Base-by-base conservation (phyloP, 2,888 invertebrate genomes). In the Elmis aenea region DNA sequence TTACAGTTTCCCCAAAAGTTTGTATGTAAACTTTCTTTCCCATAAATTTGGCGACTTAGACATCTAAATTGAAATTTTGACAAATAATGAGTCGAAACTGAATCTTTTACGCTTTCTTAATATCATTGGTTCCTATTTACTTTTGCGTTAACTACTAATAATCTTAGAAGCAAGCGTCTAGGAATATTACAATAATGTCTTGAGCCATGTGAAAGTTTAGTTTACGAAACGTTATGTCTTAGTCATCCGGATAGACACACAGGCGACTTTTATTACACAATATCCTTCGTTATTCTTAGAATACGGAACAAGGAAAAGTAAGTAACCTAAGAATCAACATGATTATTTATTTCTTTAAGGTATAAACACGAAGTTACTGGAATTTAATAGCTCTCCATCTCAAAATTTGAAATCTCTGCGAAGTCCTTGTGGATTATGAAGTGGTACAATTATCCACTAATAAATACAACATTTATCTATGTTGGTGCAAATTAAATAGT, bases 51-150 rank as follows among this genome's bases (percentile, higher is more conserved):
- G n/a, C n/a, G n/a, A n/a, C n/a, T n/a, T n/a, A n/a, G n/a, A n/a
- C n/a, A n/a, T n/a, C n/a, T n/a, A n/a, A n/a, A n/a, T n/a, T n/a
- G n/a, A n/a, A n/a, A n/a, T n/a, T n/a, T n/a, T n/a, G n/a, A n/a
- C n/a, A n/a, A n/a, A n/a, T n/a, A n/a, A n/a, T n/a, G n/a, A n/a
- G n/a, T n/a, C n/a, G n/a, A n/a, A n/a, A n/a, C n/a, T n/a, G n/a
- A n/a, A n/a, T n/a, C n/a, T n/a, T n/a, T n/a, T n/a, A 38, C 38
- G 42, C 42, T 42, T 39, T 45, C 45, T 24, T 42, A 28, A 14
- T 25, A 22, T n/a, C n/a, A n/a, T n/a, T n/a, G n/a, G n/a, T n/a
- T n/a, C n/a, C 21, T 28, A 35, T 22, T 35, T 29, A 28, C 24
- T 35, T 24, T 25, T 25, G 22, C 15, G 25, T 25, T 32, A 25